Conservation (phyloP, 2,888 invertebrate species). For the Tetranychus truncatus region DNA sequence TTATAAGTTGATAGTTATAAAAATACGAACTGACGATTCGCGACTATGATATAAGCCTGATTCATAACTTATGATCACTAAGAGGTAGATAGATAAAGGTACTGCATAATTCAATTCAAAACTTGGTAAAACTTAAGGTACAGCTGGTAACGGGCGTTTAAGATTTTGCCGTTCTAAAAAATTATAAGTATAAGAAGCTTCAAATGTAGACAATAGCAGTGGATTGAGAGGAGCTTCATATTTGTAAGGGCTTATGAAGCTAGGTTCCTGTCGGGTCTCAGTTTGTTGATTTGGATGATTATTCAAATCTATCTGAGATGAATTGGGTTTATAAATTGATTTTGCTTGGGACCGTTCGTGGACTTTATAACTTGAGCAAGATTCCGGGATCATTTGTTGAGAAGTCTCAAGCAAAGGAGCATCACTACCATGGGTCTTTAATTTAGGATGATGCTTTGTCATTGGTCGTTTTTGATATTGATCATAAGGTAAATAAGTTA, state of each 20-base stretch:
- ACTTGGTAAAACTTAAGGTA: not conserved
- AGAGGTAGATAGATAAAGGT: no score
- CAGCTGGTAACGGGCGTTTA: conserved; percentile 16
- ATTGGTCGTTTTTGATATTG: conserved; percentile 16
- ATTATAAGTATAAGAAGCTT: conserved; percentile 7
- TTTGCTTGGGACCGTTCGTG: not conserved
- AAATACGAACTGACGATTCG: not conserved
- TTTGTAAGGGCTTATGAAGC: not conserved
- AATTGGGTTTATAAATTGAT: not conserved
- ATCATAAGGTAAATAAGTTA: conserved; percentile 17
- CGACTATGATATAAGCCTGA: no score
- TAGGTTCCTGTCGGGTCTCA: not conserved
- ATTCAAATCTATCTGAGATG: not conserved
- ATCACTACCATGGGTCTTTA: conserved; percentile 11
- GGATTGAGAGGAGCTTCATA: not conserved
- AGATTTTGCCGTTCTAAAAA: not conserved
- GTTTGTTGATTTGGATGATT: not conserved
- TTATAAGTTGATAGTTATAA: not conserved
- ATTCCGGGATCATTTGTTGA: not conserved
- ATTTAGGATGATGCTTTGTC: conserved; percentile 16
- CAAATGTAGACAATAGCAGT: conserved; percentile 2
- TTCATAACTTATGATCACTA: no score
- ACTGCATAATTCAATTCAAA: no score
- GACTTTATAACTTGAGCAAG: not conserved
- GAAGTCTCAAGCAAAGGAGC: conserved; percentile 16